Conservation (phyloP, 92 coral and sea anemone genomes). For the Umimayanthus chanpuru region DNA sequence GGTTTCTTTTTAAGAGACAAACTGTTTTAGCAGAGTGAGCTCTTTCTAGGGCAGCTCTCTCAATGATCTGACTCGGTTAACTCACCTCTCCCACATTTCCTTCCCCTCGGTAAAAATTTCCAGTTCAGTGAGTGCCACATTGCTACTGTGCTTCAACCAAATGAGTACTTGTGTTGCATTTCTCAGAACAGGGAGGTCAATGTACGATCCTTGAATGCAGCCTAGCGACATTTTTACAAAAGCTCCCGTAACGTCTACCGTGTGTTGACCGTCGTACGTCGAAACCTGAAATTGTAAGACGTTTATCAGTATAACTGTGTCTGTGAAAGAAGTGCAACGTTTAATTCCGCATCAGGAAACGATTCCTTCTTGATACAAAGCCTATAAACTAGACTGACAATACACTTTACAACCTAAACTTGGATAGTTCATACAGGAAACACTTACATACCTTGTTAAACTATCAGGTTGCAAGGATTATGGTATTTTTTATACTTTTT, state of each 20-base stretch:
- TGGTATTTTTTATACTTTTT: too few species aligned
- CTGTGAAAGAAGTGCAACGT: too few species aligned
- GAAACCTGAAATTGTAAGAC: conserved; percentile 40
- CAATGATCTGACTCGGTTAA: background rate
- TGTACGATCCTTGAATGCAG: conserved; percentile 72
- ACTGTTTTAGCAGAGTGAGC: too few species aligned
- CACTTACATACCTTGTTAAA: too few species aligned
- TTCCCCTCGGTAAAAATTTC: conserved; percentile 63
- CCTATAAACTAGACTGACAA: too few species aligned
- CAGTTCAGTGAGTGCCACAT: conserved; percentile 62
- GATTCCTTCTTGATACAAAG: too few species aligned
- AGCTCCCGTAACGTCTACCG: conserved; percentile 46
- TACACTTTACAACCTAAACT: too few species aligned
- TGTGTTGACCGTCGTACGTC: conserved; percentile 38
- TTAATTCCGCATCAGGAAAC: too few species aligned
- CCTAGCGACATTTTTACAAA: conserved; percentile 65
- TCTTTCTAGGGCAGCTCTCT: too few species aligned
- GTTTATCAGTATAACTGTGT: background rate
- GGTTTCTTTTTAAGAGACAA: too few species aligned
- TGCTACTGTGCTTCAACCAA: conserved; percentile 42
- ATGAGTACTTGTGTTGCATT: conserved; percentile 58
- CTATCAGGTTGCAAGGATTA: too few species aligned
- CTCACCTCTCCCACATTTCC: conserved; percentile 63
- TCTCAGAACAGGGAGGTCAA: conserved; percentile 60
- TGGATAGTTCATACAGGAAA: too few species aligned